Percentiles rank a stretch among this genome's conserved stretches.
phyloP scores from a whole-genome alignment of 1,140 invertebrate species.

The Drosophila sproati region DNA sequence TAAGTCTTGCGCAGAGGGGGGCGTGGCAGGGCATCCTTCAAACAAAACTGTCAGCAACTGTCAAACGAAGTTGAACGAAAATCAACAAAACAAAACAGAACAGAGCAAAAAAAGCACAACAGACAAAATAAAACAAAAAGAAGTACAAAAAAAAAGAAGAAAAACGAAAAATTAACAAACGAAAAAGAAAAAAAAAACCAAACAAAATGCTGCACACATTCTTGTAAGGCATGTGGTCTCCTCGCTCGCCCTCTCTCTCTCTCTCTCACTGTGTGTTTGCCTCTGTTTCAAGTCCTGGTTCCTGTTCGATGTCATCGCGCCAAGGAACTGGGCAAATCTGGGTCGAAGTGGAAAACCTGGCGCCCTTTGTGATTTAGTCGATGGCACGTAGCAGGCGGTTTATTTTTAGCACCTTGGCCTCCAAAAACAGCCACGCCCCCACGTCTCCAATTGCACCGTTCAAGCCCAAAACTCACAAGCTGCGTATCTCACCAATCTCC shows the following conservation, averaged over 20 bases:
- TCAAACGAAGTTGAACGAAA: slow-evolving; percentile 74
- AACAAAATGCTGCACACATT: slow-evolving; percentile 11
- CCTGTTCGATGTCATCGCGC: slow-evolving; percentile 8
- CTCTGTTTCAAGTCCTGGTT: slow-evolving; percentile 13
- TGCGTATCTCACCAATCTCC: slow-evolving; percentile 39
- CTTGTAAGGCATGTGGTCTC: too few species aligned
- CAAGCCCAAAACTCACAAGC: slow-evolving; percentile 1
- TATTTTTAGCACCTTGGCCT: slow-evolving; percentile 70
- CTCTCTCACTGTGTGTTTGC: too few species aligned
- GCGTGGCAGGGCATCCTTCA: slow-evolving; percentile 61
- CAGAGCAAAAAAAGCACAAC: slow-evolving; percentile 24
- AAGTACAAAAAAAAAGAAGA: slow-evolving; percentile 34
- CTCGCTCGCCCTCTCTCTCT: too few species aligned
- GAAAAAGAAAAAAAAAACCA: slow-evolving; percentile 9
- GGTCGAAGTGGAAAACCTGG: neutral
- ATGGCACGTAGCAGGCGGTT: slow-evolving; percentile 61
- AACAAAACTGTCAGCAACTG: slow-evolving; percentile 80
- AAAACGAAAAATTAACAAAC: slow-evolving; percentile 28
- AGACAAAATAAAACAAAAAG: slow-evolving; percentile 31
- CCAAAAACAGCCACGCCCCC: slow-evolving; percentile 4
- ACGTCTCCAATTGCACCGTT: neutral
- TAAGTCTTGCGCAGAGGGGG: slow-evolving; percentile 22
- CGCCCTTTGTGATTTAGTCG: slow-evolving; percentile 41
- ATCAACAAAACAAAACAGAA: slow-evolving; percentile 42
- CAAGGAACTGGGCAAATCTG: slow-evolving; percentile 13